Evolutionary conservation across 64 coral and sea anemone genomes (phyloP).

Genomic region (Actinia equina): DNA sequence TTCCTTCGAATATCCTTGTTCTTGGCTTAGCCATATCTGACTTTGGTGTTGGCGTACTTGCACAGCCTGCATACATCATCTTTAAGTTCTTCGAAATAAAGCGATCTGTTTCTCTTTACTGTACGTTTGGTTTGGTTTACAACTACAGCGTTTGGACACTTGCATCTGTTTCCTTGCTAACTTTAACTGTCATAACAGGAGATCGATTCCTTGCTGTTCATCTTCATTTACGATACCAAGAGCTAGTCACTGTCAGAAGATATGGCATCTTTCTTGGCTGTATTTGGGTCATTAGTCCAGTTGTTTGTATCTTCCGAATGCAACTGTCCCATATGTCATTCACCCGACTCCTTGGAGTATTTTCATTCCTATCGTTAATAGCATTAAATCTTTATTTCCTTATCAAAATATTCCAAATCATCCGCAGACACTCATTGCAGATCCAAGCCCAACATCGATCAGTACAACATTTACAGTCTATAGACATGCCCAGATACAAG

Average conservation of each 20-base stretch:
- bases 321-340: background rate
- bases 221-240: slow-evolving; percentile 23
- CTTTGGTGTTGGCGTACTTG: slow-evolving; percentile 16
- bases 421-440: background rate
- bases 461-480: background rate
- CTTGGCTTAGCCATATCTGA: slow-evolving; percentile 43
- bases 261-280: background rate
- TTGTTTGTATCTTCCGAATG: background rate
- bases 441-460: background rate
- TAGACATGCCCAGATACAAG: background rate
- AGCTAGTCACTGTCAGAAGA: background rate
- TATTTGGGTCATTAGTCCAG: background rate
- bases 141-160: background rate
- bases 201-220: background rate
- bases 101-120: background rate
- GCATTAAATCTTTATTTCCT: background rate
- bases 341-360: background rate
- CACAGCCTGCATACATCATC: slow-evolving; percentile 19
- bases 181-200: background rate
- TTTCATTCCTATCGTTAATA: background rate
- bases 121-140: background rate
- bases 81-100: background rate
- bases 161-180: background rate
- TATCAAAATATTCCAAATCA: background rate
- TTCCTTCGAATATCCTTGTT: slow-evolving; percentile 10